Base-by-base conservation (phyloP, 2,113 vertebrate species). In the Semicossyphus pulcher region DNA sequence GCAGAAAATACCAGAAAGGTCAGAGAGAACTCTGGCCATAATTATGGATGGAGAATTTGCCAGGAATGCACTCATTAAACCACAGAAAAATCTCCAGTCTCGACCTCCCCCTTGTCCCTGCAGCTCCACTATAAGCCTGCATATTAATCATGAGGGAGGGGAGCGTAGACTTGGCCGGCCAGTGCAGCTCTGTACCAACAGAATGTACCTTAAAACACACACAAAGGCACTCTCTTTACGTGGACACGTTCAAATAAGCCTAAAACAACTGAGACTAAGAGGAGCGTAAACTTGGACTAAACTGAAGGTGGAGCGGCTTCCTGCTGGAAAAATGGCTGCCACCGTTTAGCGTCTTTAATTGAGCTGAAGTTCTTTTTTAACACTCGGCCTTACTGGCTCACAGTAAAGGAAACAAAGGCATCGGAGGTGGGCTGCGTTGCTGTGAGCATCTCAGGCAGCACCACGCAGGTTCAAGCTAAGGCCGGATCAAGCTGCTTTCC, bases 51-150 rank as follows among this genome's bases (percentile, higher is more conserved):
- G 78, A 87, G 87, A 91, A 92, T 92, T 91, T 87, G 88, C 89
- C 89, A 89, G 81, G 88, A 92, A 89, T 69, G 88, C 89, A 81
- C 88, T 93, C 93, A 94, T 94, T 93, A 93, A 93, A 92, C 86
- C 86, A 85, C 78, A 88, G 83, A 92, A 89, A 91, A 89, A 93
- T 91, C 82, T 87, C 82, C 63, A 80, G 76, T 83, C 77, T 58
- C 64, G 20, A 85, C 84, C 84, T 83, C 77, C 85, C 74, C 67
- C 80, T 83, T 76, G 85, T 83, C 88, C 86, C 86, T 74, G 80
- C 72, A 84, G 80, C 84, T 90, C 64, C 59, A 71, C 78, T 79
- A 80, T 84, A 86, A 86, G 80, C 58, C 81, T 64, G 85, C 88
- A 89, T 93, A 92, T 93, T 92, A 92, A 93, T 93, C 91, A 91